Evolutionary conservation across 2,113 vertebrate genomes (phyloP), one percentile per base, ranked within the genome.

Genomic region (Colistium nudipinnis): DNA sequence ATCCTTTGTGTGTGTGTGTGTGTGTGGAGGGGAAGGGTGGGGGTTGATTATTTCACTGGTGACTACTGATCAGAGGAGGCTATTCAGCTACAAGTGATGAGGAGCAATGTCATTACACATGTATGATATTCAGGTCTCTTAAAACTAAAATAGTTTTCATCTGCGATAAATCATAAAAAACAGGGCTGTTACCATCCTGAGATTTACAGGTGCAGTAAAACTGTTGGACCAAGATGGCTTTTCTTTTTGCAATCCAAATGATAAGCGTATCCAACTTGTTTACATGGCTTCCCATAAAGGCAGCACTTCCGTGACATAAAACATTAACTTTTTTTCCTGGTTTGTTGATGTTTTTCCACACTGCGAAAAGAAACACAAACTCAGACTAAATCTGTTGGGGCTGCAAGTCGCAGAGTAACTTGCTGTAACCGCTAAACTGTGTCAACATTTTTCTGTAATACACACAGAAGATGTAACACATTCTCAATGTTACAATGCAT

Each of bases 1-100:
- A 74, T 87, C 86, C 83, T 86, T 88, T 87, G 83, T 89, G 79
- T 79, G 68, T 61, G 78, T 55, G 60, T 60, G 63, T 52, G 57
- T 43, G 70, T 48, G 57, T 48, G 56, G 45, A 9, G 52, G 17
- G 12, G 33, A 33, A 20, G 63, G 82, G 83, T 76, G 78, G 78
- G 77, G 83, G 84, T 83, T 53, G 78, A 75, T 69, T 61, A 68
- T 64, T 80, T 75, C 63, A 49, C 38, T 69, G 53, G 69, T 72
- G n/a, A n/a, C n/a, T n/a, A n/a, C n/a, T 75, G 73, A 76, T 88
- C 78, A 86, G 73, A 86, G 70, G 1, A 19, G 62, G 59, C 78
- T 5, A 25, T 72, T 78, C 78, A 83, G 38, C 75, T 59, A 66
- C 73, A 74, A 70, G 52, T 33, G 69, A 79, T 75, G 76, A 41